phyloP scores from a whole-genome alignment of 2,797 vertebrate species.

The Microctenopoma steveboyesi region DNA sequence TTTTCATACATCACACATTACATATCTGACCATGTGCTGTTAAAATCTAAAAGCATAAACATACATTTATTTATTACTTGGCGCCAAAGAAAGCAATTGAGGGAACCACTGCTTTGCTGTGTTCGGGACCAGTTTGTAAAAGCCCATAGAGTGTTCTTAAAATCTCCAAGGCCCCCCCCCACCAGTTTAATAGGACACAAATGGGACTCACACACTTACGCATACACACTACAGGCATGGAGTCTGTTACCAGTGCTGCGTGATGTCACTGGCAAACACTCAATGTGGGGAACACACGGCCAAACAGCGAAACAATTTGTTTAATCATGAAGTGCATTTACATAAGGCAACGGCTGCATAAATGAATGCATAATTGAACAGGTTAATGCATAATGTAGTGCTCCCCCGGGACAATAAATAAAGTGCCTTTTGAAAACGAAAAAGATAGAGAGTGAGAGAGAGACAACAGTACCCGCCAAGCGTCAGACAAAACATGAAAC shows the following conservation, averaged over 20 bases:
- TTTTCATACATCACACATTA: neutral
- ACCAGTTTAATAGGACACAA: slow-evolving; percentile 62
- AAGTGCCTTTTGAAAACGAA: slow-evolving; percentile 83
- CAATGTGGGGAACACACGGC: slow-evolving; percentile 75
- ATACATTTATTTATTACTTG: slow-evolving; percentile 5
- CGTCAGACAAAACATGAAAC: slow-evolving; percentile 79
- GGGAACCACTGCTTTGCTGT: slow-evolving; percentile 29
- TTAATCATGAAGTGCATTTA: slow-evolving; percentile 85
- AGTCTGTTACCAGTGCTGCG: slow-evolving; percentile 68
- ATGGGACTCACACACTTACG: slow-evolving; percentile 40
- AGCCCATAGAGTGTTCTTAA: slow-evolving; percentile 38
- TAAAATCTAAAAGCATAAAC: slow-evolving; percentile 4
- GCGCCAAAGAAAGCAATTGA: slow-evolving; percentile 9
- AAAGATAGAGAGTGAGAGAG: slow-evolving; percentile 53
- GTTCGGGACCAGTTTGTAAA: slow-evolving; percentile 48
- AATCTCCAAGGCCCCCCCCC: slow-evolving; percentile 64
- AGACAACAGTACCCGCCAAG: slow-evolving; percentile 68
- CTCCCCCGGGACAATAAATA: slow-evolving; percentile 82
- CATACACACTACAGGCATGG: slow-evolving; percentile 64
- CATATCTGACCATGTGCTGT: neutral
- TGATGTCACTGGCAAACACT: slow-evolving; percentile 82
- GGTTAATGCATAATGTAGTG: slow-evolving; percentile 85
- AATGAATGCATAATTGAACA: slow-evolving; percentile 87
- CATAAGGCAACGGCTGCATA: slow-evolving; percentile 84
- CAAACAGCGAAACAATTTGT: slow-evolving; percentile 83